These are phyloP conservation scores for Vandiemenella viatica DNA, from an alignment of 2,888 invertebrate genomes.

Conservation along the genomic window DNA sequence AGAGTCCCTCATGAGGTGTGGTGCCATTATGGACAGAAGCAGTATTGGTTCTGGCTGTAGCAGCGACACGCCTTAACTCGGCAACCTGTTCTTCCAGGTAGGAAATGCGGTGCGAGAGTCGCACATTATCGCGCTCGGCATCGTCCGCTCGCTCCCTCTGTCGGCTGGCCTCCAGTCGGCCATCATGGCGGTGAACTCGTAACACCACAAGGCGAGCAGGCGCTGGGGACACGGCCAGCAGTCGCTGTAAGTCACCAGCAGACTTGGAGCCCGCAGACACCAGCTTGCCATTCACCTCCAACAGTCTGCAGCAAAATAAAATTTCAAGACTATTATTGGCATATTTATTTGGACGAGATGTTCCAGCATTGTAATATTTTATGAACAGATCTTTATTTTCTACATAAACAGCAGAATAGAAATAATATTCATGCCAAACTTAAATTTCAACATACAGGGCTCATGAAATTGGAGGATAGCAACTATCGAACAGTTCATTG, in stretches of 20 bases:
- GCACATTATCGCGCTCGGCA: constrained; percentile 57
- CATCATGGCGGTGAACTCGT: constrained; percentile 27
- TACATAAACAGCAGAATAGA: too few relatives aligned
- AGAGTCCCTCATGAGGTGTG: neutral
- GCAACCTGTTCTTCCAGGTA: constrained; percentile 78
- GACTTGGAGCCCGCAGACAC: constrained; percentile 45
- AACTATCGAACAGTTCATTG: too few relatives aligned
- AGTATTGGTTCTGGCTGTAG: constrained; percentile 29
- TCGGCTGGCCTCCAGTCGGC: constrained; percentile 33
- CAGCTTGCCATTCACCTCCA: constrained; percentile 69
- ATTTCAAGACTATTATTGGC: neutral
- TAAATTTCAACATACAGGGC: too few relatives aligned
- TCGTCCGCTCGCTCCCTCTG: constrained; percentile 45
- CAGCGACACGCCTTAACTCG: constrained; percentile 25
- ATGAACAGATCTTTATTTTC: too few relatives aligned
- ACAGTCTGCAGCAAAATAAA: constrained; percentile 35
- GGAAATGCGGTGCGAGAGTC: constrained; percentile 73
- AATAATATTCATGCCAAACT: too few relatives aligned
- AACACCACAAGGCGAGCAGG: constrained; percentile 47
- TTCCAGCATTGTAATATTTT: too few relatives aligned
- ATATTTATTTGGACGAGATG: too few relatives aligned
- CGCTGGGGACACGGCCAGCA: constrained; percentile 42
- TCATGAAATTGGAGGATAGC: too few relatives aligned
- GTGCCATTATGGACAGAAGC: constrained; percentile 15
- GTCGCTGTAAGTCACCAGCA: constrained; percentile 54